These are phyloP conservation scores for Borostomias antarcticus DNA, from an alignment of 2,797 vertebrate genomes.

Conservation along the genomic window DNA sequence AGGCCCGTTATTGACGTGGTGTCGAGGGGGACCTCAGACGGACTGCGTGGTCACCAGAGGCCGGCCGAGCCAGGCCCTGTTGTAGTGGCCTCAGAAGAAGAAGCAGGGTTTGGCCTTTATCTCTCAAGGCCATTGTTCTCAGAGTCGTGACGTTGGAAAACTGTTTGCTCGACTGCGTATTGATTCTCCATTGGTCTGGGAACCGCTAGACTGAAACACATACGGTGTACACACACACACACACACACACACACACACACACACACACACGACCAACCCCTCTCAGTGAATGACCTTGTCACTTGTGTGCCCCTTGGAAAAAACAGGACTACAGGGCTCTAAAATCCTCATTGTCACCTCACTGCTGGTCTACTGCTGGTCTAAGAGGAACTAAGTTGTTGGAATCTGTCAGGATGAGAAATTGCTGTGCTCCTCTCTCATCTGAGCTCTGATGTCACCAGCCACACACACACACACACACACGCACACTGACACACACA, in stretches of 20 bases:
- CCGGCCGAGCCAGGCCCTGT: no score
- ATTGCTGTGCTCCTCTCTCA: slow-evolving; percentile 30
- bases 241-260: background rate
- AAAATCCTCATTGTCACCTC: slow-evolving; percentile 24
- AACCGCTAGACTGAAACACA: background rate
- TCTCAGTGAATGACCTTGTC: slow-evolving; percentile 1
- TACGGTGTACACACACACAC: background rate
- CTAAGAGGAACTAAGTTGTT: slow-evolving; percentile 44
- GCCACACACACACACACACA: no score
- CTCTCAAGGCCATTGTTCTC: background rate
- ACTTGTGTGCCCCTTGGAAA: slow-evolving; percentile 15
- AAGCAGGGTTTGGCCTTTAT: background rate
- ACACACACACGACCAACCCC: background rate
- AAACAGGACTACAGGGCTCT: background rate
- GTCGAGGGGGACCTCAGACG: no score
- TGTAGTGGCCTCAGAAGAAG: background rate
- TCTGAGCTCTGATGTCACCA: slow-evolving; percentile 26
- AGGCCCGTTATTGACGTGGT: background rate
- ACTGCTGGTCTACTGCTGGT: slow-evolving; percentile 12
- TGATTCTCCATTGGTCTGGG: background rate
- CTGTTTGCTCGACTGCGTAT: slow-evolving; percentile 11
- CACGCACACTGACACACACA: no score
- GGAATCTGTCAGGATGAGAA: slow-evolving; percentile 45
- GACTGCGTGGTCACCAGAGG: no score
- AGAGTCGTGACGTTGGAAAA: background rate